Conservation (phyloP, 2,888 invertebrate genomes). For the Congeria kusceri region DNA sequence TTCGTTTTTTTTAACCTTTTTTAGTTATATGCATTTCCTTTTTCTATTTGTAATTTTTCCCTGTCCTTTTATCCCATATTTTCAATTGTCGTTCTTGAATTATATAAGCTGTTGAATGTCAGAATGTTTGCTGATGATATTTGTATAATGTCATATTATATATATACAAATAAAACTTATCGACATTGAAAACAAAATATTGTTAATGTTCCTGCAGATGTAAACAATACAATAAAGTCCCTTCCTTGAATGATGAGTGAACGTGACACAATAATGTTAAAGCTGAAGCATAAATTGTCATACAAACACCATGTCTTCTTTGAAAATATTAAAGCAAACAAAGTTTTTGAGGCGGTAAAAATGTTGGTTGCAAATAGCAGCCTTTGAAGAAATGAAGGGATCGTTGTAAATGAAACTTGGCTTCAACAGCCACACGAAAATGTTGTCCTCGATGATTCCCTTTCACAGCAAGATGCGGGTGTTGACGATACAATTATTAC, state of each 20-base stretch:
- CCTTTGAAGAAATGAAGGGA: slow-evolving; percentile 48
- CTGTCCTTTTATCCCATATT: no score
- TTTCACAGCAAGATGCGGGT: no score
- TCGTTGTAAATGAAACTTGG: slow-evolving; percentile 36
- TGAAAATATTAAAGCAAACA: slow-evolving; percentile 55
- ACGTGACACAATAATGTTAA: slow-evolving; percentile 48
- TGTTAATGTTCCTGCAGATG: slow-evolving; percentile 62
- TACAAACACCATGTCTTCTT: slow-evolving; percentile 46
- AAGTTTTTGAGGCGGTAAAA: slow-evolving; percentile 43
- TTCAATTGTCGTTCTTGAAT: no score
- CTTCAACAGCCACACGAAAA: neutral
- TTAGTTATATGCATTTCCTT: no score
- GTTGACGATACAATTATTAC: neutral
- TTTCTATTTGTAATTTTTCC: no score
- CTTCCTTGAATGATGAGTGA: slow-evolving; percentile 52
- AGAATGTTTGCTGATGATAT: no score
- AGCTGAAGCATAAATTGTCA: slow-evolving; percentile 46
- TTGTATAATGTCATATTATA: no score
- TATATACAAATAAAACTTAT: no score
- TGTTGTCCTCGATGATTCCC: no score
- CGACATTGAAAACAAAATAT: no score
- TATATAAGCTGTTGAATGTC: no score
- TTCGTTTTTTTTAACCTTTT: no score
- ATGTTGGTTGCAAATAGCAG: slow-evolving; percentile 57
- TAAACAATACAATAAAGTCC: slow-evolving; percentile 33